Base-by-base conservation (phyloP, 2,113 vertebrate genomes). In the Brachyhypopomus occidentalis region DNA sequence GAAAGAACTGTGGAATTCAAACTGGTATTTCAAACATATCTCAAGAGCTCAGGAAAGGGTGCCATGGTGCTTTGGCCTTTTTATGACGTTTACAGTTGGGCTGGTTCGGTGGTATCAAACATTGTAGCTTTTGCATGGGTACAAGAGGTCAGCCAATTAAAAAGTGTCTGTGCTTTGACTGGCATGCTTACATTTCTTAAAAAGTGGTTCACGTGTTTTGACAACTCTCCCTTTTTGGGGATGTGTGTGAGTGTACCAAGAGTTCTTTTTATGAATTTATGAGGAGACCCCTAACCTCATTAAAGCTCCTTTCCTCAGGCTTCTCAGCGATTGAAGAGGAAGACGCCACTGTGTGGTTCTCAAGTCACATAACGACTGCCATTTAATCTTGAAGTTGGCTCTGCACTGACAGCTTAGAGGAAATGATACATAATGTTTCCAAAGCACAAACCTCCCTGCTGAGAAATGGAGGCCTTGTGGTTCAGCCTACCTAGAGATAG, bases 381-480 rank as follows among this genome's bases (percentile, higher is more conserved):
- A 34, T 36, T 30, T 4, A 41, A 19, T 11, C 41, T 70, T 34
- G 12, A 30, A 12, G 2, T 25, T 11, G 36, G 36, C 36, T 2
- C 2, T 52, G 17, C 17, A 41, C 20, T 22, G 38, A 70, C 78
- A 30, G 30, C 71, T 48, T 23, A 63, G 73, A 25, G 71, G 60
- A 58, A 80, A 60, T 36, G 71, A 66, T 80, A 45, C 22, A 4
- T 12, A 41, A 41, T 41, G 11, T 70, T 70, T 70, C 36, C 20
- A 16, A 19, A 38, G n/a, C 19, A 22, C 36, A 12, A 36, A 36
- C 6, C 14, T 38, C 25, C 41, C 22, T 36, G 58, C 64, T 80
- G 70, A 63, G 58, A 56, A 67, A 22, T 6, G 8, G 67, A 23
- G 78, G 78, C 19, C 64, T 80, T 80, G 78, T 64, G 78, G 70